phyloP scores from a whole-genome alignment of 2,888 invertebrate species.

The Rhabditoides inermis region DNA sequence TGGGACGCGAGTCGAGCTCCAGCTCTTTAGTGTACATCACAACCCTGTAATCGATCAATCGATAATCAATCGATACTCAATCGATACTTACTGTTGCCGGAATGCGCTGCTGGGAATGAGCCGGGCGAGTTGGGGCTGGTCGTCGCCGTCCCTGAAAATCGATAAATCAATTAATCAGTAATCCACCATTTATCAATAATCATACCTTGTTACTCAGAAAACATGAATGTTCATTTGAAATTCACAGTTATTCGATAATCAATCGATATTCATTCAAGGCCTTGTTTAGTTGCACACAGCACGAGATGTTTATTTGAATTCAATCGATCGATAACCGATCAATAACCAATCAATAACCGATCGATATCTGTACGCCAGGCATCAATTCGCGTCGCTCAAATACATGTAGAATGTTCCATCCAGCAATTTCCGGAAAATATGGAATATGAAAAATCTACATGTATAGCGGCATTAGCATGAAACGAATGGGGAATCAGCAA shows the following conservation, averaged over 20 bases:
- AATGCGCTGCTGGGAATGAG: constrained; percentile 90
- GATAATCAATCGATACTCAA: not conserved
- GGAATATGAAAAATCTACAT: too few relatives aligned
- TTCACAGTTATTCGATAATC: too few relatives aligned
- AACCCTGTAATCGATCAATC: constrained; percentile 15
- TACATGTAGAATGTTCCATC: constrained; percentile 92
- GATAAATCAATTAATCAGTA: not conserved
- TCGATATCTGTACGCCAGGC: constrained; percentile 67
- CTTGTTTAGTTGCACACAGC: too few relatives aligned
- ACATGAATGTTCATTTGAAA: too few relatives aligned
- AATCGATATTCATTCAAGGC: too few relatives aligned
- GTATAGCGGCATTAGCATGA: too few relatives aligned
- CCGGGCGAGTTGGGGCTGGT: constrained; percentile 82
- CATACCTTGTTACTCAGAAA: too few relatives aligned
- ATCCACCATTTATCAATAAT: not conserved
- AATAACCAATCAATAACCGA: not conserved
- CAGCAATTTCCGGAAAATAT: constrained; percentile 89
- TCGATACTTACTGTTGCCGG: constrained; percentile 62
- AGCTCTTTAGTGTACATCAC: constrained; percentile 20
- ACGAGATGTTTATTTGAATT: too few relatives aligned
- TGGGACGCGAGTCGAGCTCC: constrained; percentile 6
- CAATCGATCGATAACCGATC: too few relatives aligned
- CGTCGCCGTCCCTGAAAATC: too few relatives aligned
- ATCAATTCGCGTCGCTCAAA: constrained; percentile 96
- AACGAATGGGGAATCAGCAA: too few relatives aligned